Percentiles rank a stretch among this genome's conserved stretches.
These are phyloP conservation scores for Hyphantria cunea DNA, from an alignment of 1,140 invertebrate species.

Conservation along the genomic window DNA sequence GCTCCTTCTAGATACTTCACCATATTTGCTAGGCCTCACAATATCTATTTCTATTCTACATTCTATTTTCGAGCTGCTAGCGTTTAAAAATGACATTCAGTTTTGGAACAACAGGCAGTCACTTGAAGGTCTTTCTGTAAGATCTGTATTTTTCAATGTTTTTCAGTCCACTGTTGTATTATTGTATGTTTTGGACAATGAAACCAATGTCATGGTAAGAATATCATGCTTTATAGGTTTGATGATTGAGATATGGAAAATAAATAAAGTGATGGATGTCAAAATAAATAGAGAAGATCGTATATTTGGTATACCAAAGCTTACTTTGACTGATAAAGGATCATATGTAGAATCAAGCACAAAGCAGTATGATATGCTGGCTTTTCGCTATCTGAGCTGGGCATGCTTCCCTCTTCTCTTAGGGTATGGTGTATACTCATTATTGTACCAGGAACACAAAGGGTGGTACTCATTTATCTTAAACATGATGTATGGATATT, in stretches of 20 bases:
- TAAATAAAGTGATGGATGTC: conserved; percentile 97
- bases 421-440: conserved; percentile 96
- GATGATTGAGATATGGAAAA: conserved; percentile 99
- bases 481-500: conserved; percentile 98
- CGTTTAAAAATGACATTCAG: conserved; percentile 99
- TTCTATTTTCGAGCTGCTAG: conserved; percentile 98
- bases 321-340: conserved; percentile 95
- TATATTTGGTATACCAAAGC: conserved; percentile 90
- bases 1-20: conserved; percentile 97
- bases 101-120: conserved; percentile 99
- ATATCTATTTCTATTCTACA: conserved; percentile 97
- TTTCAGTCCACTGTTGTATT: conserved; percentile 98
- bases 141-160: conserved; percentile 99
- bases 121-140: conserved; percentile 97
- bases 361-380: conserved; percentile 96
- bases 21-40: conserved; percentile 96
- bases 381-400: conserved; percentile 98
- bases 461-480: conserved; percentile 98
- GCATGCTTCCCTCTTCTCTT: conserved; percentile 95
- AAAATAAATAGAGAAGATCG: conserved; percentile 89
- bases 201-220: conserved; percentile 97
- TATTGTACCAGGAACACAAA: conserved; percentile 98
- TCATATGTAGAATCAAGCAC: conserved; percentile 98
- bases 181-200: conserved; percentile 98
- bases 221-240: conserved; percentile 96